Base-by-base conservation (phyloP, 2,797 vertebrate genomes). In the Gymnothorax javanicus region DNA sequence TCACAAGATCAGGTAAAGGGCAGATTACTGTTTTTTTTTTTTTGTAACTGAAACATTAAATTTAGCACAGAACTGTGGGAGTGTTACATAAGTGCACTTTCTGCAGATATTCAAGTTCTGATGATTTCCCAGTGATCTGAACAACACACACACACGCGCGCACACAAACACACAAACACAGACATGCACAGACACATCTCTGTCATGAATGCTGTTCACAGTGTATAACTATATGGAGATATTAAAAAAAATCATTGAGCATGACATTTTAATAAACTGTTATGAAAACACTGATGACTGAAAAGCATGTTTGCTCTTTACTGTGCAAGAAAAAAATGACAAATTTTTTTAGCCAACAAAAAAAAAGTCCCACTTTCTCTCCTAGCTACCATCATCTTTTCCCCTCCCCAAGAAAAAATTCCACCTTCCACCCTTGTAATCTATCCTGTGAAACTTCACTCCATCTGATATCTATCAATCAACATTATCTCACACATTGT, bases 101-200 rank as follows among this genome's bases (percentile, higher is more conserved):
- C 77, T 54, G 77, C 77, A 81, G 77, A 81, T 23, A 81, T 13
- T 50, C 77, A 81, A 81, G 50, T 81, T 20, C 77, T 81, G 56
- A 56, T 54, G 77, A 81, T 81, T 54, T 81, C 52, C 77, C 77
- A 81, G 52, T 56, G 54, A 52, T 81, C 77, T 81, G 77, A 81
- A 81, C 23, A 52, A 56, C 23, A n/a, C 5, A n/a, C n/a, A n/a
- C n/a, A 43, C 33, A 43, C 33, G 2, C 33, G 2, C 33, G 1
- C 33, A 43, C 33, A 1, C 33, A 43, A 1, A 43, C 33, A 43
- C 33, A 43, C 33, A 43, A 43, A 43, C 33, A 43, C 33, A 43
- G 33, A 43, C 33, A 43, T 43, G 33, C 33, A 43, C 33, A 43
- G 33, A 12, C 17, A 81, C 52, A 81, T 54, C 52, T 81, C 56